Conservation (phyloP, 2,888 invertebrate species). For the Polymixis flavicincta region DNA sequence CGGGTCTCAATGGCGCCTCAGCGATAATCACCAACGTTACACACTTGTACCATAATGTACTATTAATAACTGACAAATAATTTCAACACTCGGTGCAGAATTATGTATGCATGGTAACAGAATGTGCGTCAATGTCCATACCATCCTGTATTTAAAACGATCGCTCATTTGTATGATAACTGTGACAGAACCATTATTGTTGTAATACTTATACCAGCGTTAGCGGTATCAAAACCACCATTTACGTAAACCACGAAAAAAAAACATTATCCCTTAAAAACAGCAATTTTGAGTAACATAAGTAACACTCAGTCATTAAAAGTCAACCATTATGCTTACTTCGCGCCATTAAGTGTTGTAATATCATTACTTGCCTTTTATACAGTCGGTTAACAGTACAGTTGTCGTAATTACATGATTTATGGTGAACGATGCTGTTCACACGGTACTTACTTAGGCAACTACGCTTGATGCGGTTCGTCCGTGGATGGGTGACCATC, state of each 20-base stretch:
- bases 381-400: conserved; percentile 60
- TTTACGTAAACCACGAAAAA: neutral
- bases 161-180: neutral
- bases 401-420: conserved; percentile 35
- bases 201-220: neutral
- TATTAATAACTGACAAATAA: no score
- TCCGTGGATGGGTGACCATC: no score
- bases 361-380: conserved; percentile 57
- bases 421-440: conserved; percentile 37
- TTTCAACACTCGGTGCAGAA: no score
- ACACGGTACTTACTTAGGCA: conserved; percentile 36
- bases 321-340: conserved; percentile 52
- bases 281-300: conserved; percentile 14
- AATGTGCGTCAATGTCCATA: no score
- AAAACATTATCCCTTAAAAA: neutral
- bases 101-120: no score
- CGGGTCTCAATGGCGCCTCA: no score
- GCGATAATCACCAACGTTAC: no score
- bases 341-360: conserved; percentile 56
- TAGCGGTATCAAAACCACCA: conserved; percentile 11
- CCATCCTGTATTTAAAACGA: neutral
- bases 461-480: no score
- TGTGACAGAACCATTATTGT: neutral
- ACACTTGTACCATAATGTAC: no score
- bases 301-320: conserved; percentile 51